Percentiles rank a stretch among this genome's conserved stretches.
Conservation (phyloP, 2,113 vertebrate genomes). For the Aythya baeri region DNA sequence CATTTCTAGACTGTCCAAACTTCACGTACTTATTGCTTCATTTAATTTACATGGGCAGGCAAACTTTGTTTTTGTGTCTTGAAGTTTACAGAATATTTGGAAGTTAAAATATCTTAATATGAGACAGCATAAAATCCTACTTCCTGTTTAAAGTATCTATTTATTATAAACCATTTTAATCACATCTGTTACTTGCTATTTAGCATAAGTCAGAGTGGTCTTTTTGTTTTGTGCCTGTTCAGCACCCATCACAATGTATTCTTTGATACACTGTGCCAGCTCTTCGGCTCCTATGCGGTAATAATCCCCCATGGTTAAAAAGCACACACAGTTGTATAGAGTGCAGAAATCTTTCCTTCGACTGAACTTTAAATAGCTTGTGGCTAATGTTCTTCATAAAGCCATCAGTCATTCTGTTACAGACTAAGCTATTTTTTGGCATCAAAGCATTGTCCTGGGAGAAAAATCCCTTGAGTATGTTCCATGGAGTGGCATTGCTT, state of each 20-base stretch:
- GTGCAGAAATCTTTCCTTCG: not conserved
- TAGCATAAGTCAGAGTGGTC: not conserved
- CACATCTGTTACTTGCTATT: not conserved
- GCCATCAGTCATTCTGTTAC: not conserved
- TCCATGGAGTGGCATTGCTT: not conserved
- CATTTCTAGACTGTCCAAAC: not conserved
- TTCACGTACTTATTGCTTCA: not conserved
- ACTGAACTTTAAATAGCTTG: not conserved
- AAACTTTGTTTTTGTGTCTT: not conserved
- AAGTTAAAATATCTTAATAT: not conserved
- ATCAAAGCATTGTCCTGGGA: not conserved
- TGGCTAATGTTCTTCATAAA: not conserved
- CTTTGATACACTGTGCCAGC: not conserved
- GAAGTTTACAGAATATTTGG: not conserved
- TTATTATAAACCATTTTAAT: not conserved
- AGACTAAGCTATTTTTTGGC: not conserved
- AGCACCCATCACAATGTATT: not conserved
- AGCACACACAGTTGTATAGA: not conserved
- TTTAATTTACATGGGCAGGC: not conserved
- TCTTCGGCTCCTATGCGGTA: not conserved
- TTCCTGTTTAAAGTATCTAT: not conserved
- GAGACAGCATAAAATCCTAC: not conserved
- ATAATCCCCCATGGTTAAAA: not conserved
- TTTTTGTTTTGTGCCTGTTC: not conserved
- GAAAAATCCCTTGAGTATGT: not conserved